Evolutionary conservation across 2,888 invertebrate species (phyloP).

Genomic region (Abrostola triplasia): DNA sequence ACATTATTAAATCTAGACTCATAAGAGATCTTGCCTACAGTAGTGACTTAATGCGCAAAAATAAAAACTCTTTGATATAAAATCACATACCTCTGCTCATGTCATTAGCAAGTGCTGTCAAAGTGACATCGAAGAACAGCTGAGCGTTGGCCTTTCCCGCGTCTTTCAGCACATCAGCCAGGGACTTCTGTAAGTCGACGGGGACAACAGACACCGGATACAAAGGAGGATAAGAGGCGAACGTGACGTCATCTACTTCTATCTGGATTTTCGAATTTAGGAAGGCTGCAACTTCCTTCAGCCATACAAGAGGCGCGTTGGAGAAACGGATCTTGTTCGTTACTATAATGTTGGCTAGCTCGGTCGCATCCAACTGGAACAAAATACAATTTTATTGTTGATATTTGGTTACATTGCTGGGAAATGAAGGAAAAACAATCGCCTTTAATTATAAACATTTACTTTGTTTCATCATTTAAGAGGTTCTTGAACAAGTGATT

Average conservation of each 20-base stretch:
- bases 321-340: conserved; percentile 90
- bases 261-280: conserved; percentile 89
- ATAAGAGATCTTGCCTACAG: too few species aligned
- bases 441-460: too few species aligned
- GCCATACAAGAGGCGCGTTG: conserved; percentile 90
- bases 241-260: conserved; percentile 90
- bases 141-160: conserved; percentile 90
- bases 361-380: conserved; percentile 89
- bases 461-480: too few species aligned
- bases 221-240: conserved; percentile 85
- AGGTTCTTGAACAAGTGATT: too few species aligned
- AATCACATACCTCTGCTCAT: conserved; percentile 89
- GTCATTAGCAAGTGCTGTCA: conserved; percentile 92
- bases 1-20: too few species aligned
- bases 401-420: too few species aligned
- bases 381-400: conserved; percentile 3
- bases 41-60: too few species aligned
- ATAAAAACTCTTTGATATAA: background rate
- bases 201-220: conserved; percentile 89
- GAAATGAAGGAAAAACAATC: background rate
- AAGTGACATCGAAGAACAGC: conserved; percentile 91
- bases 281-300: conserved; percentile 91
- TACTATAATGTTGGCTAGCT: conserved; percentile 83
- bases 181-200: conserved; percentile 73
- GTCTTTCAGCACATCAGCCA: conserved; percentile 87